Conservation (phyloP, 2,797 vertebrate genomes). For the Sebastes glaucus region DNA sequence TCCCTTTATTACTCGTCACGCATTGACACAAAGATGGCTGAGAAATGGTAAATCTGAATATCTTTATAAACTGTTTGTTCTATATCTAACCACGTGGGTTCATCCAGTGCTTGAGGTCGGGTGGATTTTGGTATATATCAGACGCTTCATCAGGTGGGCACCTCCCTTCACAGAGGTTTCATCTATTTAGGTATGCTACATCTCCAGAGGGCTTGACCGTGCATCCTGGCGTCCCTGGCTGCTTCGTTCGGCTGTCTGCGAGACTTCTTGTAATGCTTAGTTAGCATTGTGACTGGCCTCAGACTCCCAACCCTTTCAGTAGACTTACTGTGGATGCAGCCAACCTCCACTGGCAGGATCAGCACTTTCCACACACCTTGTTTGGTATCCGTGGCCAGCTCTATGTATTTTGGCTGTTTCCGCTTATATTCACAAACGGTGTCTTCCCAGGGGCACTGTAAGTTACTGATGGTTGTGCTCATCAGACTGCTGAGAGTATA, state of each 20-base stretch:
- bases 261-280: too few relatives aligned
- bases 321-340: background rate
- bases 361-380: too few relatives aligned
- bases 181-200: background rate
- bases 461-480: fast-evolving
- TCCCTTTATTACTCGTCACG: background rate
- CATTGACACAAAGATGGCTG: background rate
- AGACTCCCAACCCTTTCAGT: background rate
- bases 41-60: too few relatives aligned
- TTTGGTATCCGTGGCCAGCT: too few relatives aligned
- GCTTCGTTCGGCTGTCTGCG: too few relatives aligned
- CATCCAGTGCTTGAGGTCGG: too few relatives aligned
- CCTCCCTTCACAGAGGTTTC: background rate
- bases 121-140: too few relatives aligned
- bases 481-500: fast-evolving
- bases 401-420: too few relatives aligned
- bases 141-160: too few relatives aligned
- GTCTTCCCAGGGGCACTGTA: fast-evolving
- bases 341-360: too few relatives aligned
- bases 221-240: background rate
- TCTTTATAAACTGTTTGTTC: too few relatives aligned
- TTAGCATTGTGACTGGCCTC: background rate
- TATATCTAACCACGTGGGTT: too few relatives aligned
- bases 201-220: background rate
- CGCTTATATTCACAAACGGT: fast-evolving